Evolutionary conservation across 2,113 vertebrate genomes (phyloP), one percentile per base, ranked within the genome.

Genomic region (Anarhynchus alexandrinus): DNA sequence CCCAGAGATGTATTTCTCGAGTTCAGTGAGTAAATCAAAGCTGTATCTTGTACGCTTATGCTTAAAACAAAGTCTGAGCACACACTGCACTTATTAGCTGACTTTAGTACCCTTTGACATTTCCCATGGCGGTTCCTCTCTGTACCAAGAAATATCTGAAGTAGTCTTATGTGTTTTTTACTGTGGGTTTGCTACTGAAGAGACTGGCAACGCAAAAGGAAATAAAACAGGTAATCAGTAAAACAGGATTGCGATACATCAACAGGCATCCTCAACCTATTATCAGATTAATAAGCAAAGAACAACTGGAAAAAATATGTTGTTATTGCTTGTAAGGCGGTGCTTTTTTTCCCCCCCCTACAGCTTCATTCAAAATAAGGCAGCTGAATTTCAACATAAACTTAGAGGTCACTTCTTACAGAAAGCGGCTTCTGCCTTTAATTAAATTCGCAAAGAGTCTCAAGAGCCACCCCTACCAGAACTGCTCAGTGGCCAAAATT

Each of bases 211-310:
- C 36, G 38, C 36, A 59, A 89, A 82, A 54, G 32, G 58, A 93
- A 94, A 80, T 42, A 82, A 82, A 94, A 7, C 52, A 93, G 66
- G 49, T 66, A 80, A 93, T 94, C 89, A 96, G 93, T 96, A 94
- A 90, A 11, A 49, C 54, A 26, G 30, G 59, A 81, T 27, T 43
- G 62, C 82, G 79, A 94, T 91, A 22, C 38, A 95, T 95, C 94
- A 70, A 58, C 66, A 91, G 91, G 61, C 81, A 80, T 54, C 62
- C 66, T 51, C n/a, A 49, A 16, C 21, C 55, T 42, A 36, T 82
- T 80, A 86, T 64, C 65, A 85, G 55, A 96, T 93, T 95, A 94
- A 88, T 87, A 95, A 91, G 42, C 85, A 67, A 90, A 66, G 64
- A 92, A 81, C 38, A 74, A 64, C 57, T 52, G 15, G 85, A 54